These are phyloP conservation scores for Phanerotoma sp. DNA, from an alignment of 2,888 invertebrate species.

Conservation along the genomic window DNA sequence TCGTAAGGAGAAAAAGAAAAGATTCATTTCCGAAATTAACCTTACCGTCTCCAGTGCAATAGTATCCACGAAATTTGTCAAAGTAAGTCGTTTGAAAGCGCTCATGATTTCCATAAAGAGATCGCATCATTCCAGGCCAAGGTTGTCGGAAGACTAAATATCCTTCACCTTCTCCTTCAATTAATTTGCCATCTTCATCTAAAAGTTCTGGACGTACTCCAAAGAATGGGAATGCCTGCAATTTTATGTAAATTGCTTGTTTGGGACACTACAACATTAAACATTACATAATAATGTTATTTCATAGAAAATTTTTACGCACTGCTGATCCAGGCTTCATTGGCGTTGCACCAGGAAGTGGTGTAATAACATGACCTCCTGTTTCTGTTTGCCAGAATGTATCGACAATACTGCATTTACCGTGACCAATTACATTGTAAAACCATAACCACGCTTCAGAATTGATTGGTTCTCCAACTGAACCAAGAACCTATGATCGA, in stretches of 20 bases:
- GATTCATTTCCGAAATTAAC: constrained; percentile 6
- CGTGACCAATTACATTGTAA: constrained; percentile 77
- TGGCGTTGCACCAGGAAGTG: constrained; percentile 92
- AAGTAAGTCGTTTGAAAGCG: constrained; percentile 92
- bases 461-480: constrained; percentile 99
- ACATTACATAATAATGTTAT: too few species aligned
- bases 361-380: constrained; percentile 95
- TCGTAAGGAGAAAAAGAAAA: too few species aligned
- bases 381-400: constrained; percentile 99
- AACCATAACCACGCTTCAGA: constrained; percentile 99
- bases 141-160: constrained; percentile 92
- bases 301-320: too few species aligned
- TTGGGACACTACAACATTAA: too few species aligned
- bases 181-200: constrained; percentile 82
- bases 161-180: constrained; percentile 89
- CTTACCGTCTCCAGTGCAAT: constrained; percentile 96
- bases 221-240: constrained; percentile 93
- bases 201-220: constrained; percentile 88
- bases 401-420: constrained; percentile 89
- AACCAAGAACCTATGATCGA: constrained; percentile 74
- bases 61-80: constrained; percentile 93
- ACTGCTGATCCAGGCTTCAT: constrained; percentile 99
- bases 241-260: too few species aligned
- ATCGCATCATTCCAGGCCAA: constrained; percentile 99
- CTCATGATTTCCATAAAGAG: constrained; percentile 87